A percentile compares a stretch with the other conserved stretches of the same genome.
Conservation (phyloP, 37 sponge, comb jelly and placozoan genomes). For the Haliclona indistincta region DNA sequence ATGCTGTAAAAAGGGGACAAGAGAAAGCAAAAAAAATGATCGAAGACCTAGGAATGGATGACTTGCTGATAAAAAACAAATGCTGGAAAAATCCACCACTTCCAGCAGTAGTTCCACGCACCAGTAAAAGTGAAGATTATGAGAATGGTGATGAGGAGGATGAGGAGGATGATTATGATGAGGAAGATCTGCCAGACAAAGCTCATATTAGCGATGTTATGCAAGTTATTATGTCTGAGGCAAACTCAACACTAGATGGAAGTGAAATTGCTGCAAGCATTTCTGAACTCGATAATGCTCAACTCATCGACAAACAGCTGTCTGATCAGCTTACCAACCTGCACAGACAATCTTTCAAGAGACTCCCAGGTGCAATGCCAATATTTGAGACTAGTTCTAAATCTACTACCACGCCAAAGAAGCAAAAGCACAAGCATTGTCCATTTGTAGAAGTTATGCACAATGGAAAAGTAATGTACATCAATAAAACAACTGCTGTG, state of each 20-base stretch:
- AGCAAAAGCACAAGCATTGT: constrained; percentile 17
- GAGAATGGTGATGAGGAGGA: constrained; percentile 3
- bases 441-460: constrained; percentile 12
- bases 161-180: neutral
- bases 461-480: constrained; percentile 4
- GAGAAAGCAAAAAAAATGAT: constrained; percentile 6
- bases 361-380: neutral
- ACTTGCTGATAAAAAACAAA: neutral
- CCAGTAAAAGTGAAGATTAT: neutral
- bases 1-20: constrained; percentile 1
- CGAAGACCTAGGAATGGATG: constrained; percentile 30
- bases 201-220: neutral
- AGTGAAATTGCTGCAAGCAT: neutral
- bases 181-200: constrained; percentile 1
- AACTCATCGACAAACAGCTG: neutral
- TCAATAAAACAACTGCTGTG: constrained; percentile 25
- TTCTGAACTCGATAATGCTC: neutral
- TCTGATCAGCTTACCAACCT: no score
- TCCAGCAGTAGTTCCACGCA: neutral
- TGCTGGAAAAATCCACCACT: constrained; percentile 6
- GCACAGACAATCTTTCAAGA: neutral
- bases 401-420: neutral
- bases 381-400: neutral
- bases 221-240: neutral
- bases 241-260: neutral